These are phyloP conservation scores for Xiphorhynchus elegans DNA, from an alignment of 2,113 vertebrate species.

Conservation along the genomic window DNA sequence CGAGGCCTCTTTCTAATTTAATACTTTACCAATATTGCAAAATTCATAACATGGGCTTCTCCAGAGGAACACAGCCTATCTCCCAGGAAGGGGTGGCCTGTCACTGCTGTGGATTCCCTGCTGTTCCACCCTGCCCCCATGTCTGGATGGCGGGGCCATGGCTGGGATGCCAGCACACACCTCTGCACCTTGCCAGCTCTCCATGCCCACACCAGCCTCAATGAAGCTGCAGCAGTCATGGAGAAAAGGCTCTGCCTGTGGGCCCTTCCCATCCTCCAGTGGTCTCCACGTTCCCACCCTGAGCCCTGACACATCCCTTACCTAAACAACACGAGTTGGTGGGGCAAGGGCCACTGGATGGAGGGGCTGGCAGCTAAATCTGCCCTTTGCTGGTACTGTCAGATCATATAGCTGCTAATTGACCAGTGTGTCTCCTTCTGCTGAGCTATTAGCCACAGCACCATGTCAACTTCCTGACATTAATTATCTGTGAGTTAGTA, in stretches of 20 bases:
- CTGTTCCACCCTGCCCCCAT: accelerated
- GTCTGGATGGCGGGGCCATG: accelerated
- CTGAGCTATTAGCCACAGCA: constrained; percentile 53
- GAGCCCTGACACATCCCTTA: not conserved
- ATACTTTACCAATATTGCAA: constrained; percentile 32
- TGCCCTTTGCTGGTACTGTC: constrained; percentile 71
- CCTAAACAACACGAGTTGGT: not conserved
- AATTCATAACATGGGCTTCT: constrained; percentile 31
- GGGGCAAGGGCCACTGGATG: accelerated
- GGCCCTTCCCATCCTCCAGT: not conserved
- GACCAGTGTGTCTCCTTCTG: constrained; percentile 38
- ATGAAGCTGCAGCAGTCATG: accelerated
- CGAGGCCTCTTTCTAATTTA: constrained; percentile 57
- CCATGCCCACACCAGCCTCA: not conserved
- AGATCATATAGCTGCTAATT: constrained; percentile 68
- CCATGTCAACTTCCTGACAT: constrained; percentile 68
- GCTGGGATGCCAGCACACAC: accelerated
- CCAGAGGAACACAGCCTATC: not conserved
- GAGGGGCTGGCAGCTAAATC: not conserved
- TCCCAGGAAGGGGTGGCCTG: not conserved
- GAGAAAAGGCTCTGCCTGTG: not conserved
- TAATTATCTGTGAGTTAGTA: constrained; percentile 71
- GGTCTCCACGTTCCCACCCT: not conserved
- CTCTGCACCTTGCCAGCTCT: too few relatives aligned
- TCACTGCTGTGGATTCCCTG: not conserved